These are phyloP conservation scores for Brachionus manjavacas DNA, from an alignment of 1,140 invertebrate species.

Conservation along the genomic window DNA sequence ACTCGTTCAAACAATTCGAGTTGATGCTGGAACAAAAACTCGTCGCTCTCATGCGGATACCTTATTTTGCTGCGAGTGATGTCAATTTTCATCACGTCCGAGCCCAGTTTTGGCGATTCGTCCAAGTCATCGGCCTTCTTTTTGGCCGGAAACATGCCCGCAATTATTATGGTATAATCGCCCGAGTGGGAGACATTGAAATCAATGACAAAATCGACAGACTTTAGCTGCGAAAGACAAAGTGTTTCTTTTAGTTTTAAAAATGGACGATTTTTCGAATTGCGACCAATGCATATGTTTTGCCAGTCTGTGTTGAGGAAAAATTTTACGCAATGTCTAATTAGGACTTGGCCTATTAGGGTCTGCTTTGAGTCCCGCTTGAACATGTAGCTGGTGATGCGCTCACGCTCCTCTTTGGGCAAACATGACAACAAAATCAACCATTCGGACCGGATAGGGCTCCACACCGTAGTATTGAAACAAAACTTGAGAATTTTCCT, in stretches of 20 bases:
- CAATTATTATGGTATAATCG: conserved; percentile 72
- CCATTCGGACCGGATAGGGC: background rate
- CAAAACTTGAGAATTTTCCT: conserved; percentile 23
- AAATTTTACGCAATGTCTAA: conserved; percentile 6
- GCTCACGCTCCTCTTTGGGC: background rate
- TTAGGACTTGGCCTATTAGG: conserved; percentile 8
- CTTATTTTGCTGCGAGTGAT: background rate
- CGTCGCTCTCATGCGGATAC: background rate
- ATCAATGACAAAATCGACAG: conserved; percentile 50
- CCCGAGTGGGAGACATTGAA: conserved; percentile 93
- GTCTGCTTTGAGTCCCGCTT: conserved; percentile 30
- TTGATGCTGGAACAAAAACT: conserved; percentile 10
- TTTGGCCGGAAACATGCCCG: background rate
- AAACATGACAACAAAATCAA: background rate
- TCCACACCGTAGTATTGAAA: conserved; percentile 17
- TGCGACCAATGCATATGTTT: conserved; percentile 38
- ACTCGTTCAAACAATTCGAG: conserved; percentile 50
- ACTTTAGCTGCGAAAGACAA: conserved; percentile 40
- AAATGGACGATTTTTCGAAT: conserved; percentile 61
- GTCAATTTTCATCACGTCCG: conserved; percentile 62
- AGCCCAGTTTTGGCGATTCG: conserved; percentile 54
- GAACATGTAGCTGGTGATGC: background rate
- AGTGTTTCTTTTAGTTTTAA: conserved; percentile 23
- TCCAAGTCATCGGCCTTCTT: conserved; percentile 57
- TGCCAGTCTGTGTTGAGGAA: background rate